Base-by-base conservation (phyloP, 1,140 invertebrate species). In the Euwallacea similis region DNA sequence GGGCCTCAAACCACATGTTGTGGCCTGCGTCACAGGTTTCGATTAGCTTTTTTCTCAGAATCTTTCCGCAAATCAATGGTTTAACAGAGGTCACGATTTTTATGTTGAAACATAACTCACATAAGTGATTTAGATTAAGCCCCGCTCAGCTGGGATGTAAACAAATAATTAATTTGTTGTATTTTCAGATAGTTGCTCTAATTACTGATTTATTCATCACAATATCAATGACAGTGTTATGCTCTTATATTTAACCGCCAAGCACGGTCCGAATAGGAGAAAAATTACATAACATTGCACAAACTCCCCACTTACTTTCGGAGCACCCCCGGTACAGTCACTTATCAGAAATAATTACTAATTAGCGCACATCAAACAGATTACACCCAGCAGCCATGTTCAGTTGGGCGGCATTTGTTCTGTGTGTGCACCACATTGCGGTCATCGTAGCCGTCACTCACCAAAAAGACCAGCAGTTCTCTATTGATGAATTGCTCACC, bases 401-500 rank as follows among this genome's bases (percentile, higher is more conserved):
- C 50, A 63, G 46, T 58, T 53, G 61, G 59, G 16, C 50, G 42
- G 69, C 61, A 59, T 58, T 71, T 58, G 61, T 71, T 64, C 47
- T 65, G 61, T 64, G 69, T 46, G n/a, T 64, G 33, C 65, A 54
- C 33, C 53, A 63, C 69, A 7, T 56, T 42, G 42, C 54, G 50
- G 69, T 65, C 33, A 50, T 56, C 54, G 8, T 2, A 2, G 8
- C 54, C n/a, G 2, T 3, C 54, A 50, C 46, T 13, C 3, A 10
- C 9, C 9, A 50, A 7, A 10, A 33, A 7, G 13, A 50, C 6
- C 46, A 50, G 2, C 62, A 71, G 47, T 71, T 71, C 63, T 71
- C 69, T 7, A 50, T 78, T 8, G 74, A 81, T 21, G 76, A 83
- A 64, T 73, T 83, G 21, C 54, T 82, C 10, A 66, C 58, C 21